These are phyloP conservation scores for Parauchenoglanis ngamensis DNA, from an alignment of 2,797 vertebrate genomes.

Conservation along the genomic window DNA sequence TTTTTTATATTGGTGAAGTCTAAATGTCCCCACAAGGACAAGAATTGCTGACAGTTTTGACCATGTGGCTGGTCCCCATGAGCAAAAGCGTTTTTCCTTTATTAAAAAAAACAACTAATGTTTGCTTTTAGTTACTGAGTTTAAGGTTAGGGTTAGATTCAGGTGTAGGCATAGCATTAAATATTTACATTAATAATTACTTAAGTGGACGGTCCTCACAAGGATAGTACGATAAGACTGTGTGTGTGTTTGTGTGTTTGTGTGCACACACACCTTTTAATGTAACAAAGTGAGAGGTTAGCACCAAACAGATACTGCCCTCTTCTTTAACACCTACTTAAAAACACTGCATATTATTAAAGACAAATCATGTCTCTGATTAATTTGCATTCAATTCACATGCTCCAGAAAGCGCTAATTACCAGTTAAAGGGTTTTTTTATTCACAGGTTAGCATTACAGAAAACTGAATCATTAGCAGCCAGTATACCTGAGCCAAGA, in stretches of 20 bases:
- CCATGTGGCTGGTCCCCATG: not conserved
- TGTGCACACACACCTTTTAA: not conserved
- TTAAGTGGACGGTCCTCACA: not conserved
- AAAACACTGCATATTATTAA: slow-evolving; percentile 12
- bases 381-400: slow-evolving; percentile 5
- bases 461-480: slow-evolving; percentile 7
- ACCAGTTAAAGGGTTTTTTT: not conserved
- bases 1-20: not conserved
- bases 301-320: not conserved
- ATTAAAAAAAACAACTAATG: too few species aligned
- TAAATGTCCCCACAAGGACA: not conserved
- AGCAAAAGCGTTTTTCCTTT: not conserved
- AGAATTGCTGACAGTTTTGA: not conserved
- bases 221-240: not conserved
- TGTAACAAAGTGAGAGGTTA: not conserved
- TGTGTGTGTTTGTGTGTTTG: not conserved
- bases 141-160: not conserved
- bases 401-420: slow-evolving; percentile 13
- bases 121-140: not conserved
- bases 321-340: slow-evolving; percentile 10
- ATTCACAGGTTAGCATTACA: slow-evolving; percentile 4
- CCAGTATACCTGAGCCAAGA: not conserved
- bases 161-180: not conserved
- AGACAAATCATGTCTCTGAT: not conserved
- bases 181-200: not conserved